Percentiles rank a stretch among this genome's conserved stretches.
These are phyloP conservation scores for Allolobophora icterica DNA, from an alignment of 2,888 invertebrate species.

Conservation along the genomic window DNA sequence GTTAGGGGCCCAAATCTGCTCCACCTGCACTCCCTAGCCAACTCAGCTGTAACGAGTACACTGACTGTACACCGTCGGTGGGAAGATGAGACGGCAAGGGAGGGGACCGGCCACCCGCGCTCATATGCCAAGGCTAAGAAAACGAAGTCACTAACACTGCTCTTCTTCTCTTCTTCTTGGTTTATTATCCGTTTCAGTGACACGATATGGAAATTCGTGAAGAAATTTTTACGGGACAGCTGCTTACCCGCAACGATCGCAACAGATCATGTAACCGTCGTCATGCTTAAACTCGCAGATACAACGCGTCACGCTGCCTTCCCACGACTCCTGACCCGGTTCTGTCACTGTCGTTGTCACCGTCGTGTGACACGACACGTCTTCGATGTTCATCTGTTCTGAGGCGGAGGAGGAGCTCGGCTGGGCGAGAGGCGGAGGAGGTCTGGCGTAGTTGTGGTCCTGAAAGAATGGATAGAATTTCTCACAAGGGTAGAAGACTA, in stretches of 20 bases:
- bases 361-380: slow-evolving; percentile 49
- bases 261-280: slow-evolving; percentile 98
- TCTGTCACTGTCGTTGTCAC: slow-evolving; percentile 41
- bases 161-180: too few species aligned
- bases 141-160: too few species aligned
- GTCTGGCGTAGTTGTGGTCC: slow-evolving; percentile 79
- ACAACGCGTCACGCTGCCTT: slow-evolving; percentile 77
- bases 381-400: slow-evolving; percentile 54
- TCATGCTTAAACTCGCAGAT: slow-evolving; percentile 92
- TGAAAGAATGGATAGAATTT: slow-evolving; percentile 57
- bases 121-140: too few species aligned
- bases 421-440: slow-evolving; percentile 71
- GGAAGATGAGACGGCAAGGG: too few species aligned
- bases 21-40: too few species aligned
- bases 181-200: too few species aligned
- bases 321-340: slow-evolving; percentile 29
- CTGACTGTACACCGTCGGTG: too few species aligned
- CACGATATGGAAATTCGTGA: too few species aligned
- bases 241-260: slow-evolving; percentile 85
- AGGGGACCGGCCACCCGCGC: too few species aligned
- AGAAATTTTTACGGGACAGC: neutral
- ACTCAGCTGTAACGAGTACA: too few species aligned
- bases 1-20: too few species aligned
- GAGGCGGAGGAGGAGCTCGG: slow-evolving; percentile 46
- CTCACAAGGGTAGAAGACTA: neutral